Evolutionary conservation across 2,113 vertebrate species (phyloP).

Genomic region (Leucopsar rothschildi): DNA sequence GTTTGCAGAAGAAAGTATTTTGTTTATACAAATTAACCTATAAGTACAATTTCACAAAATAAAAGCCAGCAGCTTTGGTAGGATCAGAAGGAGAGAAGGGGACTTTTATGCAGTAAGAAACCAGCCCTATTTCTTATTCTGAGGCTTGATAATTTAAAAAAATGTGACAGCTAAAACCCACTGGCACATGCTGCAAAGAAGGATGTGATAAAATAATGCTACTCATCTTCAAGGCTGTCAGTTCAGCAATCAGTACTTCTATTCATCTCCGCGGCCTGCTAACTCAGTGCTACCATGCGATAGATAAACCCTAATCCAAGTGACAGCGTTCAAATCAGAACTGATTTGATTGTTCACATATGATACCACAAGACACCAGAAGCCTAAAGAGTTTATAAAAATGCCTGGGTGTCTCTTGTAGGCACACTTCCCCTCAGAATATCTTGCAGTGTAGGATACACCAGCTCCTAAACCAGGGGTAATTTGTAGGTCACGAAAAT

Average conservation of each 20-base stretch:
- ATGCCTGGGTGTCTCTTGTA: constrained; percentile 61
- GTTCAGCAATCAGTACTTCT: constrained; percentile 69
- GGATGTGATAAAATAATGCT: constrained; percentile 70
- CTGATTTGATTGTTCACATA: constrained; percentile 74
- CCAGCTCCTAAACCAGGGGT: constrained; percentile 56
- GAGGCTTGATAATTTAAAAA: constrained; percentile 58
- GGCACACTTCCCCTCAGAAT: constrained; percentile 54
- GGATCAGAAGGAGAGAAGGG: background rate
- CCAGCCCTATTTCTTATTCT: constrained; percentile 27
- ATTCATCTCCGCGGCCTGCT: constrained; percentile 70
- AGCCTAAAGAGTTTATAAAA: constrained; percentile 70
- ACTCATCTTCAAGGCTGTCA: constrained; percentile 74
- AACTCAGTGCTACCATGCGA: constrained; percentile 67
- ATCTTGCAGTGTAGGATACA: constrained; percentile 35
- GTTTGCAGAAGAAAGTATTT: background rate
- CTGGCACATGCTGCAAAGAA: constrained; percentile 63
- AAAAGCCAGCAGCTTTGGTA: constrained; percentile 13
- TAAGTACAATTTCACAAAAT: constrained; percentile 36
- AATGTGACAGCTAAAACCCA: constrained; percentile 64
- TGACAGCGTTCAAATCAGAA: constrained; percentile 73
- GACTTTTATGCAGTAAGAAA: constrained; percentile 26
- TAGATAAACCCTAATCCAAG: constrained; percentile 71
- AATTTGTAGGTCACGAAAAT: constrained; percentile 57
- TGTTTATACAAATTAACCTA: constrained; percentile 25
- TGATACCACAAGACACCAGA: constrained; percentile 69